These are phyloP conservation scores for Chrysogorgia sp. DNA, from an alignment of 92 coral and sea anemone genomes.

Conservation along the genomic window DNA sequence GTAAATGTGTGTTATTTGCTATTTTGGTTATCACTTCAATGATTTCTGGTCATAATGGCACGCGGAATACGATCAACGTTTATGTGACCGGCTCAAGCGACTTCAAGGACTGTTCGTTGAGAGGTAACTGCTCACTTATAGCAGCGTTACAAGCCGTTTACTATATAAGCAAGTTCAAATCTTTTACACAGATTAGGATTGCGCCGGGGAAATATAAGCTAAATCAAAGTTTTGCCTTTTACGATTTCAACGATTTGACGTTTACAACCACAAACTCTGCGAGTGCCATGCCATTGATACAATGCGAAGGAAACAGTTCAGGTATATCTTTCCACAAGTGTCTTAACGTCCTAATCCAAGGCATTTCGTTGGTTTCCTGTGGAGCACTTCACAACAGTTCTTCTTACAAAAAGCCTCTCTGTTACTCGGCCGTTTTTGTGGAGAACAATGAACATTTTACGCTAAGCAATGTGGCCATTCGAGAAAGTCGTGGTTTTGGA, in stretches of 20 bases:
- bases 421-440: conserved; percentile 67
- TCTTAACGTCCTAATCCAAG: conserved; percentile 37
- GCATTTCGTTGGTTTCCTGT: conserved; percentile 56
- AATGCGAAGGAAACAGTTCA: conserved; percentile 32
- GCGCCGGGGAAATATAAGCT: conserved; percentile 56
- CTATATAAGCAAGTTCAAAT: not conserved
- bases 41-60: not conserved
- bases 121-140: conserved; percentile 13
- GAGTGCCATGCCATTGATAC: conserved; percentile 33
- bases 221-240: conserved; percentile 58
- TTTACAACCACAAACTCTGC: conserved; percentile 34
- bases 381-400: conserved; percentile 65
- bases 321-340: conserved; percentile 64
- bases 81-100: conserved; percentile 8
- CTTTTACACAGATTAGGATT: conserved; percentile 12
- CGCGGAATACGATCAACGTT: not conserved
- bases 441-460: conserved; percentile 61
- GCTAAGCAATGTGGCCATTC: conserved; percentile 48
- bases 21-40: not conserved
- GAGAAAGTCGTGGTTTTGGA: conserved; percentile 74
- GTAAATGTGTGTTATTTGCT: not conserved
- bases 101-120: not conserved
- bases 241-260: conserved; percentile 24
- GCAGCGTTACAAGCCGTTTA: conserved; percentile 22
- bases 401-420: conserved; percentile 47